Conservation (phyloP, 1,140 invertebrate species). For the Andrena cerasifolii region DNA sequence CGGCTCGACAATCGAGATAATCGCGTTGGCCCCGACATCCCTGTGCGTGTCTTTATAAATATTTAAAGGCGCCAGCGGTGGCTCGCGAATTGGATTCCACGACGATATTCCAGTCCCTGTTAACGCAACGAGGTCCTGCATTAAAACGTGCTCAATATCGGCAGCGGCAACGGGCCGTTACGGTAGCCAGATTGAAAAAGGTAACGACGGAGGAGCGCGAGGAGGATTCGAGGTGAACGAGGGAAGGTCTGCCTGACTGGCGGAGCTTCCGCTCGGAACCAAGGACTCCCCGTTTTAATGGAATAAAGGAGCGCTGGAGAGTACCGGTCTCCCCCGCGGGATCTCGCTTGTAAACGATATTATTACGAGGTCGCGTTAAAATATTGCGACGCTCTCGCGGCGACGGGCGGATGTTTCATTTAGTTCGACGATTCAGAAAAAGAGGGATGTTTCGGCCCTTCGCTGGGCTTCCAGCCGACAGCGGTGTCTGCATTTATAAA, state of each 20-base stretch:
- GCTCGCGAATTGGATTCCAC: background rate
- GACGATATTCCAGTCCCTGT: constrained; percentile 7
- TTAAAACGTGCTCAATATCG: constrained; percentile 39
- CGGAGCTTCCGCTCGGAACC: constrained; percentile 31
- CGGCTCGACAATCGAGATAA: background rate
- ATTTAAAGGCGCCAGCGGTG: background rate
- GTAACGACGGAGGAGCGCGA: background rate
- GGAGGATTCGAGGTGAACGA: constrained; percentile 35
- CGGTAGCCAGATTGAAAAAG: constrained; percentile 14
- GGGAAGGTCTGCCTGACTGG: constrained; percentile 16
- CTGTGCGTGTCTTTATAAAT: background rate
- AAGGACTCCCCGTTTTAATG: constrained; percentile 40
- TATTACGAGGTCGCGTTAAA: constrained; percentile 47
- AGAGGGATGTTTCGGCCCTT: constrained; percentile 30
- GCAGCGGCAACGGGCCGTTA: constrained; percentile 24
- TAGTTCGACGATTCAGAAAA: constrained; percentile 40
- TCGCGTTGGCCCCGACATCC: too few species aligned
- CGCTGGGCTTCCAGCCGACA: background rate
- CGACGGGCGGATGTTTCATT: constrained; percentile 26
- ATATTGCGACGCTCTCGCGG: constrained; percentile 39
- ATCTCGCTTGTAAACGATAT: constrained; percentile 54
- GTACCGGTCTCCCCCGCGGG: constrained; percentile 2
- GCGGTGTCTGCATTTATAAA: constrained; percentile 4
- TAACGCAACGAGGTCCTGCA: constrained; percentile 21
- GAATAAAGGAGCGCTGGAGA: constrained; percentile 42